Evolutionary conservation across 2,113 vertebrate species (phyloP).

Genomic region (Ovis canadensis): DNA sequence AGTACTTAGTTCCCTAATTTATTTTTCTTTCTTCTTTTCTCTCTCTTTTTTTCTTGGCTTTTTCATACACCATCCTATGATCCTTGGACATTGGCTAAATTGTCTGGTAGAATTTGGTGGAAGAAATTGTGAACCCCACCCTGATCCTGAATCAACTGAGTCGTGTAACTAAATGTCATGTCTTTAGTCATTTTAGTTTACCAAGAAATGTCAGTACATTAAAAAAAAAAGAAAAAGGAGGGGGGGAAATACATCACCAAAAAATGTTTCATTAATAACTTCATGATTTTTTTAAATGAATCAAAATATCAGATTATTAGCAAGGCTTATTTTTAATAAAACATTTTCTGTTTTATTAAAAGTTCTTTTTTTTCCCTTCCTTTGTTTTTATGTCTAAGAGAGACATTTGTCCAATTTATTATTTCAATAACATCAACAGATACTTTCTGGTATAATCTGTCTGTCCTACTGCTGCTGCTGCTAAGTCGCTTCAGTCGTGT

Average conservation of each 20-base stretch:
- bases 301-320: not conserved
- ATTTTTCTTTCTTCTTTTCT: too few species aligned
- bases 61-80: not conserved
- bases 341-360: not conserved
- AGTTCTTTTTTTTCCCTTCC: not conserved
- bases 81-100: not conserved
- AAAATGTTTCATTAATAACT: not conserved
- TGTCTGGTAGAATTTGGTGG: not conserved
- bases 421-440: not conserved
- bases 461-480: not conserved
- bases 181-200: not conserved
- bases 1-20: not conserved
- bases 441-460: not conserved
- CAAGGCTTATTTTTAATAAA: not conserved
- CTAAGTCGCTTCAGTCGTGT: not conserved
- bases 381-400: not conserved
- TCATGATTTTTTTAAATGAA: not conserved
- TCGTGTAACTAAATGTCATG: not conserved
- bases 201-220: not conserved
- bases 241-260: not conserved
- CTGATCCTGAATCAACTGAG: not conserved
- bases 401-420: not conserved
- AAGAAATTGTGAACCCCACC: not conserved
- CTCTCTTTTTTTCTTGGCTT: not conserved
- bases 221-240: rapidly evolving